phyloP scores from a whole-genome alignment of 2,797 vertebrate genomes.

The Linurgus olivaceus region DNA sequence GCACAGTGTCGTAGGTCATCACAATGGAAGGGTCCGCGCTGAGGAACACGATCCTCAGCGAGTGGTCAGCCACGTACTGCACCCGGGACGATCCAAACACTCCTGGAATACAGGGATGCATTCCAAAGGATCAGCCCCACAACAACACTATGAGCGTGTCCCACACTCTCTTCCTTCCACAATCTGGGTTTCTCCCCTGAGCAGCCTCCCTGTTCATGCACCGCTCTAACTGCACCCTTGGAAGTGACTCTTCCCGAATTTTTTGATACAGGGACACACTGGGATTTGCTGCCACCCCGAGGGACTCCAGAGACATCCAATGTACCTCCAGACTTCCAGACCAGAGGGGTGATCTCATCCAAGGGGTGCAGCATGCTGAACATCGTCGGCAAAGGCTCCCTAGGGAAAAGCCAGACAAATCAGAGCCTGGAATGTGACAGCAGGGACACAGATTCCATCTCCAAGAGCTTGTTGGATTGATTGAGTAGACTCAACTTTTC shows the following conservation, averaged over 20 bases:
- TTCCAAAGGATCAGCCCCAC: neutral
- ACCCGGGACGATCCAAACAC: slow-evolving; percentile 83
- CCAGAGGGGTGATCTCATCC: slow-evolving; percentile 93
- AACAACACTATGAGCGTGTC: rapidly evolving
- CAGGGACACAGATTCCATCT: neutral
- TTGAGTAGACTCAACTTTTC: neutral
- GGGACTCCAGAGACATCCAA: neutral
- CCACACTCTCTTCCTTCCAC: neutral
- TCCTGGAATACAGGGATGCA: slow-evolving; percentile 68
- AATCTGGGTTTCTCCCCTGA: neutral
- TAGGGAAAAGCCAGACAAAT: slow-evolving; percentile 56
- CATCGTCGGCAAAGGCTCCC: slow-evolving; percentile 91
- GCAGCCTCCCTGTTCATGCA: neutral
- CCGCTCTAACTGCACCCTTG: neutral
- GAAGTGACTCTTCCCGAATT: neutral
- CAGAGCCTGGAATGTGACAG: neutral
- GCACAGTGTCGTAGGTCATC: slow-evolving; percentile 90
- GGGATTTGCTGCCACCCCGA: neutral
- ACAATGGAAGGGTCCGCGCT: slow-evolving; percentile 86
- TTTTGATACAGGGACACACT: neutral
- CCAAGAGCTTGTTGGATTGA: neutral
- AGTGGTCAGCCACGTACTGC: slow-evolving; percentile 88
- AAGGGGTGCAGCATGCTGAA: slow-evolving; percentile 98
- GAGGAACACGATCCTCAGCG: slow-evolving; percentile 89
- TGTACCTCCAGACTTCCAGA: slow-evolving; percentile 89